These are phyloP conservation scores for Agapostemon virescens DNA, from an alignment of 2,888 invertebrate species.

Conservation along the genomic window DNA sequence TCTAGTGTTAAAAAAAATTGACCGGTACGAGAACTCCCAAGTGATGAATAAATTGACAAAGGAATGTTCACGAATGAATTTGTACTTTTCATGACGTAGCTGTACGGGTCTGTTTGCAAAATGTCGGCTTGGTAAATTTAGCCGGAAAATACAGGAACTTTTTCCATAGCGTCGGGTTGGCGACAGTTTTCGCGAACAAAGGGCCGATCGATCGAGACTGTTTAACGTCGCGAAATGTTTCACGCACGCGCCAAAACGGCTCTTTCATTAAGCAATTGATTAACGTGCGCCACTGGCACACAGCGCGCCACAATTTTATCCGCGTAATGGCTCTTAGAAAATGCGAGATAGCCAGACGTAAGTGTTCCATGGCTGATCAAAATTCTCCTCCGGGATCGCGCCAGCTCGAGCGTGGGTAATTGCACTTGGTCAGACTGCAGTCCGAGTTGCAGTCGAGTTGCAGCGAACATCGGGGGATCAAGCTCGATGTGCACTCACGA, in stretches of 20 bases:
- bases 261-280: constrained; percentile 39
- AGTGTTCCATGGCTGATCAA: constrained; percentile 51
- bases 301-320: constrained; percentile 25
- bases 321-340: constrained; percentile 38
- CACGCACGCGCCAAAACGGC: constrained; percentile 21
- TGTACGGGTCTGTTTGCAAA: not conserved
- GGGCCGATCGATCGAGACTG: constrained; percentile 17
- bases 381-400: constrained; percentile 42
- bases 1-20: too few species aligned
- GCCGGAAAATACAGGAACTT: not conserved
- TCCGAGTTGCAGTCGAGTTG: not conserved
- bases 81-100: not conserved
- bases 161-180: not conserved
- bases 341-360: constrained; percentile 37
- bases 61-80: not conserved
- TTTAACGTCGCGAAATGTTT: constrained; percentile 27
- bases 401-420: constrained; percentile 48
- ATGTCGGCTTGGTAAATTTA: not conserved
- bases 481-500: not conserved
- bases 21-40: too few species aligned
- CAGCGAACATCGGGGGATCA: not conserved
- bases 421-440: constrained; percentile 19
- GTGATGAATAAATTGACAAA: not conserved
- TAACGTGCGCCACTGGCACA: constrained; percentile 18
- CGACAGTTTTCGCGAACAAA: constrained; percentile 5